Evolutionary conservation across 2,888 invertebrate species (phyloP).

Genomic region (Baccha elongata): DNA sequence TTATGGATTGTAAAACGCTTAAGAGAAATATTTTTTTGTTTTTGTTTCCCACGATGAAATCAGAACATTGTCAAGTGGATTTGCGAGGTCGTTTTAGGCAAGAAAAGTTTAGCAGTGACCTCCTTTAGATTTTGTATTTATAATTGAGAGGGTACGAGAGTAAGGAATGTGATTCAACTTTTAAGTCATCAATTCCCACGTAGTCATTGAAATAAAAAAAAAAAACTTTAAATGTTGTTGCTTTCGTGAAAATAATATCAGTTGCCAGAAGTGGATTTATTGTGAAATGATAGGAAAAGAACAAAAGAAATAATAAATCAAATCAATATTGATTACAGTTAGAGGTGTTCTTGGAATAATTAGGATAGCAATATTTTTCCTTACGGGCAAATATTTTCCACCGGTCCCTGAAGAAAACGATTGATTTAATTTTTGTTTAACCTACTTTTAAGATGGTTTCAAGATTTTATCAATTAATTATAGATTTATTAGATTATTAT

Average conservation of each 20-base stretch:
- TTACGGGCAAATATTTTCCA: no score
- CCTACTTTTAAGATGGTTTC: no score
- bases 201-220: background rate
- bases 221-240: conserved; percentile 8
- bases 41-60: background rate
- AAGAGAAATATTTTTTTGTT: background rate
- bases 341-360: background rate
- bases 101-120: background rate
- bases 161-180: background rate
- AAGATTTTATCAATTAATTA: no score
- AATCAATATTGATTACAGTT: conserved; percentile 8
- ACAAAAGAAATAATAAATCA: background rate
- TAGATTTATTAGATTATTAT: no score
- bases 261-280: background rate
- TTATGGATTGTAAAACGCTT: background rate
- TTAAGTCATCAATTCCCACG: background rate
- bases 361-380: conserved; percentile 3
- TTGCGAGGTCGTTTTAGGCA: background rate
- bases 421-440: no score
- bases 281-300: background rate
- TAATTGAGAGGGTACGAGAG: background rate
- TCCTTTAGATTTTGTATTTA: background rate
- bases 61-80: background rate
- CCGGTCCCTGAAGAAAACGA: no score
- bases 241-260: background rate